These are phyloP conservation scores for Delichon dasypus DNA, from an alignment of 2,797 vertebrate genomes.

Conservation along the genomic window DNA sequence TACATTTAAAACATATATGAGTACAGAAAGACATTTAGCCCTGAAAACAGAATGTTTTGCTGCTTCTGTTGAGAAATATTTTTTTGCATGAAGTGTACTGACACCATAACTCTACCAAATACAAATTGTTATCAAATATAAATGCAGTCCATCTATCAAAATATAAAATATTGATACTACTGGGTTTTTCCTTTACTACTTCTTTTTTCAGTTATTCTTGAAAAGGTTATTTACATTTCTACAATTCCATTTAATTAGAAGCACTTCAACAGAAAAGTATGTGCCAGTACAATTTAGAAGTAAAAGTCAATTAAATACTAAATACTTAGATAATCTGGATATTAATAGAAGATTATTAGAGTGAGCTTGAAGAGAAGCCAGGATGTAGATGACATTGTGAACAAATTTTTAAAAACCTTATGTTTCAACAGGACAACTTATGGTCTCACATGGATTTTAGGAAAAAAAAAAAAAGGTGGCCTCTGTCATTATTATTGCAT, in stretches of 20 bases:
- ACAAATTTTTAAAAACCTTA: neutral
- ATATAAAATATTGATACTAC: neutral
- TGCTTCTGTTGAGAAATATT: neutral
- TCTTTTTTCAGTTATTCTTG: neutral
- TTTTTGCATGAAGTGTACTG: neutral
- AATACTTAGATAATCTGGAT: neutral
- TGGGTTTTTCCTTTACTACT: neutral
- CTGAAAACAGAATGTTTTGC: neutral
- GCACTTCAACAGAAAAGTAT: neutral
- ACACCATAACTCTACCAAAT: neutral
- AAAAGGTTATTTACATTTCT: neutral
- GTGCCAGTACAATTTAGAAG: neutral
- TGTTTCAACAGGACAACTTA: neutral
- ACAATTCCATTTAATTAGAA: neutral
- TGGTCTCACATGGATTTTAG: neutral
- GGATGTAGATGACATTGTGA: neutral
- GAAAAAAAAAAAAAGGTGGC: rapidly evolving
- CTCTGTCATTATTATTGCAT: neutral
- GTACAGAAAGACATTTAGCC: neutral
- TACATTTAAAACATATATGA: neutral
- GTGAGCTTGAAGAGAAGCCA: neutral
- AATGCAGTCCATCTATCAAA: neutral
- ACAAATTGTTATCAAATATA: neutral
- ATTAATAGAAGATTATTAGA: neutral
- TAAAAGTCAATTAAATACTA: neutral